Base-by-base conservation (phyloP, 2,113 vertebrate species). In the Paedocypris sp. region DNA sequence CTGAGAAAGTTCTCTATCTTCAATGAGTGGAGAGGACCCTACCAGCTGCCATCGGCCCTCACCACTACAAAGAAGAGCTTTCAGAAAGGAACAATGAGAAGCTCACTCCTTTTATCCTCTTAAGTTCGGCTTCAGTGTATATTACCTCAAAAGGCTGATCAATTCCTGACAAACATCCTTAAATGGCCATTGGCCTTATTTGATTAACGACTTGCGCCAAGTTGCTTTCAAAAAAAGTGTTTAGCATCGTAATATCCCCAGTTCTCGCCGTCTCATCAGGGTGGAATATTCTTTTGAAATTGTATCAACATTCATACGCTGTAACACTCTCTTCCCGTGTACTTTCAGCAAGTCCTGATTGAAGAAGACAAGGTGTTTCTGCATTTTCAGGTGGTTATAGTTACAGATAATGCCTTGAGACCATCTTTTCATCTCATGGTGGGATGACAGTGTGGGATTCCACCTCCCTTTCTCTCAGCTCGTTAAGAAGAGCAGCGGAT, bases 1-100 rank as follows among this genome's bases (percentile, higher is more conserved):
- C 79, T 70, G 78, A 62, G 79, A 81, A 84, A 84, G 77, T 82
- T 74, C 80, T 82, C 75, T 77, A 80, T 84, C 80, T 83, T 83
- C 79, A 79, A 77, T 82, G 77, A 75, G 80, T 83, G 74, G 82
- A 85, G 84, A 86, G 80, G 86, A 86, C 79, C 80, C 76, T 81
- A 85, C 83, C 84, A 86, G 84, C 84, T 86, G 84, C 82, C 82
- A 79, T 83, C 78, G 66, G 82, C 83, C 73, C 80, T 74, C 66
- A 71, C 70, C 52, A 54, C 77, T 67, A 81, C 77, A 86, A 85
- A 87, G 81, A 79, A 75, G 76, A 81, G 74, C 83, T 85, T 85
- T 86, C 79, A 83, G 66, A 60, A 1, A 62, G 31, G 78, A 79
- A 85, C 85, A 86, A 88, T 84, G 65, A 81, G 72, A 75, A 71